Conservation (phyloP, 2,797 vertebrate genomes). For the Tamandua tetradactyla region DNA sequence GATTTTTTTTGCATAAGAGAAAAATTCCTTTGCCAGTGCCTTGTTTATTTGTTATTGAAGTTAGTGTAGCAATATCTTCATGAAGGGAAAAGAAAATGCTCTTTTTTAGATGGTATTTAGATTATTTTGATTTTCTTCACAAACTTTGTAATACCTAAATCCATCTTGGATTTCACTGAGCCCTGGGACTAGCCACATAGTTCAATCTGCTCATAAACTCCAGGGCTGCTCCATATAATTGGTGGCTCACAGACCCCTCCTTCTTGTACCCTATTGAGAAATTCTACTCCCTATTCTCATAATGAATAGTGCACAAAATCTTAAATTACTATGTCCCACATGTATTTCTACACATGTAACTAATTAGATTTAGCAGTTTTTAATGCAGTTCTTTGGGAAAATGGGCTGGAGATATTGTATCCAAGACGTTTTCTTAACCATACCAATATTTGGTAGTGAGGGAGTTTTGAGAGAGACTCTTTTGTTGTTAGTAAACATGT, state of each 20-base stretch:
- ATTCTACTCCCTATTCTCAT: constrained; percentile 61
- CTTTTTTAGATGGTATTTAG: constrained; percentile 35
- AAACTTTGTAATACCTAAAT: constrained; percentile 42
- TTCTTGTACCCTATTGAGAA: constrained; percentile 55
- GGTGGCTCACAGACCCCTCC: background rate
- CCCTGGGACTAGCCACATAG: constrained; percentile 12
- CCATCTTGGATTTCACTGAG: constrained; percentile 40
- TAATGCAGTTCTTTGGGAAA: constrained; percentile 11
- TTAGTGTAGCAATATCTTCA: constrained; percentile 55
- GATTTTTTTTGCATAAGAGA: background rate
- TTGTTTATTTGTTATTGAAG: constrained; percentile 43
- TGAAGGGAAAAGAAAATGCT: constrained; percentile 1
- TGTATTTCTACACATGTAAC: constrained; percentile 64
- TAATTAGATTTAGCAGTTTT: constrained; percentile 63
- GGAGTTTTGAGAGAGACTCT: constrained; percentile 14
- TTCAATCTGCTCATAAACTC: constrained; percentile 57
- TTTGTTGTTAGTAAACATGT: constrained; percentile 62
- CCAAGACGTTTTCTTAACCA: constrained; percentile 15
- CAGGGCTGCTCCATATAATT: constrained; percentile 22
- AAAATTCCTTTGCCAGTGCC: background rate
- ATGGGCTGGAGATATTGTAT: constrained; percentile 27
- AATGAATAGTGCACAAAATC: constrained; percentile 63
- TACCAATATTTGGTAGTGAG: constrained; percentile 17
- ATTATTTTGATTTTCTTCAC: background rate
- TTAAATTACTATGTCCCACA: constrained; percentile 52